A percentile compares a stretch with the other conserved stretches of the same genome.
Evolutionary conservation across 2,113 vertebrate genomes (phyloP).

Genomic region (Platysternon megacephalum): DNA sequence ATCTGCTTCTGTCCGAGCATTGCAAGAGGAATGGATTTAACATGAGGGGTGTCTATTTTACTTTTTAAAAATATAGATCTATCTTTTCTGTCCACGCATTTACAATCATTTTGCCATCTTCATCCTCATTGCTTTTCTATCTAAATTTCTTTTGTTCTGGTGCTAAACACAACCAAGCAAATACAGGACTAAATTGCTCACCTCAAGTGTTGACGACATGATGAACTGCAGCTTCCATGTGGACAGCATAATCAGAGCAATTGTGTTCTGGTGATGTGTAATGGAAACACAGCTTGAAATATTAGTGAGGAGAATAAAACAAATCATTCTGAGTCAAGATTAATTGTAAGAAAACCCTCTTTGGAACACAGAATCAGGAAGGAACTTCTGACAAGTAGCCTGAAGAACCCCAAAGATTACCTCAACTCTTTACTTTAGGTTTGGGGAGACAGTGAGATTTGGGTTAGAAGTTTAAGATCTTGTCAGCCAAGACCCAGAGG

Average conservation of each 20-base stretch:
- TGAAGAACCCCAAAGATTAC: not conserved
- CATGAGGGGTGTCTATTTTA: not conserved
- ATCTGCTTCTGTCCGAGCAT: not conserved
- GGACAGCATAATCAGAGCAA: not conserved
- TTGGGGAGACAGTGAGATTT: not conserved
- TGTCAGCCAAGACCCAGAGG: not conserved
- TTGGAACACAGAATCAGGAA: not conserved
- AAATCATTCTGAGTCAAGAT: not conserved
- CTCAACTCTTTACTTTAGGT: not conserved
- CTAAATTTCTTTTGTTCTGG: not conserved
- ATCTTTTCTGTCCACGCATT: not conserved
- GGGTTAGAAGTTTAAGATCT: not conserved
- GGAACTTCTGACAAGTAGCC: not conserved
- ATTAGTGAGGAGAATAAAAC: not conserved
- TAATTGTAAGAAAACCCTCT: not conserved
- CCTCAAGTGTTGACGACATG: not conserved
- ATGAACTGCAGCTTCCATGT: not conserved
- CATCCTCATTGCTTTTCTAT: not conserved
- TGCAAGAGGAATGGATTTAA: not conserved
- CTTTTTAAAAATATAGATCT: not conserved
- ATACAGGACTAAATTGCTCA: not conserved
- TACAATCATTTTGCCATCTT: not conserved
- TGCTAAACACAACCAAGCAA: not conserved
- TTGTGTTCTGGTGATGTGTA: not conserved
- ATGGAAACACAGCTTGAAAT: not conserved